Conservation (phyloP, 2,113 vertebrate genomes). For the Aptenodytes forsteri region DNA sequence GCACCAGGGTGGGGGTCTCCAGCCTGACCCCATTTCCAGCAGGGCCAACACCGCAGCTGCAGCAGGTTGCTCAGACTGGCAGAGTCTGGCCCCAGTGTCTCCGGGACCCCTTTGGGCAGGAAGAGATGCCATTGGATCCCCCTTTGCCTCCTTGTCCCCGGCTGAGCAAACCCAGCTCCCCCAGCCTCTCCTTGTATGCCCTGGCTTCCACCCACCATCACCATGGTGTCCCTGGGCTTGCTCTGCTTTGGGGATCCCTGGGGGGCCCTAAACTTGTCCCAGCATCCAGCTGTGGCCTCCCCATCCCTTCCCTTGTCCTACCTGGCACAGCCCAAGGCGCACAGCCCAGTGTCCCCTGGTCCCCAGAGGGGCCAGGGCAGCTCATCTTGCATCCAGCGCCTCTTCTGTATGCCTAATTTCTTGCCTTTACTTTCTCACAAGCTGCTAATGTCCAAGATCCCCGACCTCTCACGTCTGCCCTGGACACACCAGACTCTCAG, state of each 20-base stretch:
- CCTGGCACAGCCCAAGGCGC: background rate
- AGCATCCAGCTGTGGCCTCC: background rate
- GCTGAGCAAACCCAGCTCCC: background rate
- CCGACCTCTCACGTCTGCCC: accelerated
- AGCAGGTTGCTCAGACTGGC: background rate
- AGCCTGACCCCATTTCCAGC: background rate
- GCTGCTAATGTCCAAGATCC: background rate
- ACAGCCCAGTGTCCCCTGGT: background rate
- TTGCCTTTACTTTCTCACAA: background rate
- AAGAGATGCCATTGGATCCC: background rate
- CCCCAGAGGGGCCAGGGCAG: background rate
- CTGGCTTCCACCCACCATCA: too few species aligned
- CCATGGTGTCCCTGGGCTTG: accelerated
- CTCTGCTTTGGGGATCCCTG: background rate
- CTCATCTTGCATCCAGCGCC: background rate
- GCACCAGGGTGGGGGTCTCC: background rate
- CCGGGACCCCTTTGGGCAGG: background rate
- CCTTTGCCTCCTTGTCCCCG: background rate
- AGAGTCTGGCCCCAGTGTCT: background rate
- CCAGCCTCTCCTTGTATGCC: background rate
- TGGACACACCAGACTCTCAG: background rate
- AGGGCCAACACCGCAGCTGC: background rate
- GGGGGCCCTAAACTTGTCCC: background rate
- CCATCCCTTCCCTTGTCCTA: background rate
- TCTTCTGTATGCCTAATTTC: background rate